Conservation (phyloP, 1,140 invertebrate genomes). For the Asbolus verrucosus region DNA sequence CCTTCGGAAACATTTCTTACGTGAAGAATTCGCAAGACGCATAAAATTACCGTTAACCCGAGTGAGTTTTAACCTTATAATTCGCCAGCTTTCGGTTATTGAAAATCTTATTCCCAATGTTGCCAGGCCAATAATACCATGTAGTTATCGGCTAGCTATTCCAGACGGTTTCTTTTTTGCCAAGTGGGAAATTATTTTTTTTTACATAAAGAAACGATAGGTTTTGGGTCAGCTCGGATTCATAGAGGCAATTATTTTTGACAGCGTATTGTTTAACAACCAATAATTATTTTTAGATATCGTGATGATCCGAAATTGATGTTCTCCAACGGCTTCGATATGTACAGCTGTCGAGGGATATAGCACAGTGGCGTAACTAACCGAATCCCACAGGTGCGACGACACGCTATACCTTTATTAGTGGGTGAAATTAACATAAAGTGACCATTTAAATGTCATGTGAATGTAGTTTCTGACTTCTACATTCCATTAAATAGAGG, state of each 20-base stretch:
- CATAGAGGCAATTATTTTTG: constrained; percentile 39
- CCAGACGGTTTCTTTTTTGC: not conserved
- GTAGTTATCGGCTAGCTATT: not conserved
- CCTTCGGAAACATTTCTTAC: not conserved
- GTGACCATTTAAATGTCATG: too few relatives aligned
- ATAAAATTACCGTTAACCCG: constrained; percentile 17
- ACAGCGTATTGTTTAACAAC: constrained; percentile 42
- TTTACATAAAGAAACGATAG: constrained; percentile 23
- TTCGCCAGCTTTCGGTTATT: constrained; percentile 1
- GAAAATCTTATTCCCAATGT: not conserved
- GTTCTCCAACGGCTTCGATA: not conserved
- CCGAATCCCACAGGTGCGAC: too few relatives aligned
- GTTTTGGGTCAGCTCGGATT: not conserved
- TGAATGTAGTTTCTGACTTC: too few relatives aligned
- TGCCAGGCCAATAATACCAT: not conserved
- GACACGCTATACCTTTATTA: too few relatives aligned
- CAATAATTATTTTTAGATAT: constrained; percentile 43
- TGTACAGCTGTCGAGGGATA: too few relatives aligned
- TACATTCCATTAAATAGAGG: too few relatives aligned
- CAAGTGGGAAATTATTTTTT: constrained; percentile 15
- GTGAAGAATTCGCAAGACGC: constrained; percentile 3
- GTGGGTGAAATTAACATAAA: too few relatives aligned
- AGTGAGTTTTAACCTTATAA: too few relatives aligned
- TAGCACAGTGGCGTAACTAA: too few relatives aligned
- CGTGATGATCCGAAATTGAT: constrained; percentile 41